Conservation (phyloP, 2,888 invertebrate genomes). For the Tribolium freemani region DNA sequence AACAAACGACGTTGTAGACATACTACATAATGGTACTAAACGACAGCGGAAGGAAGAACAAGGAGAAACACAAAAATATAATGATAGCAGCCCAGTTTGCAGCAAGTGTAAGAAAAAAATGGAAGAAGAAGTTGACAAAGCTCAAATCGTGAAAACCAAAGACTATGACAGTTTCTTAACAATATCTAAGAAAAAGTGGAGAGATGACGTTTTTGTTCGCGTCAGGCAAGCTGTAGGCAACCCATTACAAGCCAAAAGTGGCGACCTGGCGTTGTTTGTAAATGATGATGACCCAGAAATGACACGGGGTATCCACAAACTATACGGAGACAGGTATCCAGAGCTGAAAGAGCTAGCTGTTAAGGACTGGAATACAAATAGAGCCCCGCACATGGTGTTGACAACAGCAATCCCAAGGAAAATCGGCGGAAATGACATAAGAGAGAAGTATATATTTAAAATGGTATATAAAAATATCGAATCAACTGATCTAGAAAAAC, state of each 20-base stretch:
- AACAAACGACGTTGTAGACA: background rate
- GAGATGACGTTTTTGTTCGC: background rate
- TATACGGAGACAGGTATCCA: background rate
- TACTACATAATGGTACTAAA: background rate
- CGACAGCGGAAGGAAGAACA: background rate
- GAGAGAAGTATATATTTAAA: background rate
- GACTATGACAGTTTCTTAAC: background rate
- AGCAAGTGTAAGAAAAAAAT: background rate
- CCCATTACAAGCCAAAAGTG: background rate
- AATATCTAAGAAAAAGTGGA: background rate
- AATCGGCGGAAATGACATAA: background rate
- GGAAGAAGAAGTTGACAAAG: background rate
- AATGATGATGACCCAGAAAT: background rate
- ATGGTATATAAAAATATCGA: no score
- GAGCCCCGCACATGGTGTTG: conserved; percentile 2
- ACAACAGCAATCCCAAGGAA: background rate
- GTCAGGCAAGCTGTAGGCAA: background rate
- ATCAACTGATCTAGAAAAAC: no score
- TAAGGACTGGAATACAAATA: background rate
- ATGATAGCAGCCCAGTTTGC: background rate
- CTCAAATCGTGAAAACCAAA: background rate
- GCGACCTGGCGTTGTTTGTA: background rate
- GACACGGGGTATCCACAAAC: background rate
- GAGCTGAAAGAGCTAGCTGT: background rate
- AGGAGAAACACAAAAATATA: background rate